Base-by-base conservation (phyloP, 2,797 vertebrate genomes). In the Xiphophorus birchmanni region DNA sequence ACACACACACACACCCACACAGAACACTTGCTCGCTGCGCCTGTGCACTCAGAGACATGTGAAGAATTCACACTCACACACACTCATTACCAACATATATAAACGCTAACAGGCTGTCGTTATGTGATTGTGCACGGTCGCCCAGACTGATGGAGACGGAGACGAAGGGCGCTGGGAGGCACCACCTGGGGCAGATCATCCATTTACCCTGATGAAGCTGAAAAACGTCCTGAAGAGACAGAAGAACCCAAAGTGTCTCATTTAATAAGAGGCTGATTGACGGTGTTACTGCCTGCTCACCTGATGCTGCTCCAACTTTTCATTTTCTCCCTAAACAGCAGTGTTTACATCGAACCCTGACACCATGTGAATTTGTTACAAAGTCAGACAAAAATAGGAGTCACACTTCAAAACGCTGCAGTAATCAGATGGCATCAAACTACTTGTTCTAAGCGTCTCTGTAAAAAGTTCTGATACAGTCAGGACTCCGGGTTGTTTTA, bases 31-130 rank as follows among this genome's bases (percentile, higher is more conserved):
- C 79, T 84, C 26, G 1, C 32, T 37, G 67, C 1, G 47, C 73
- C 48, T 37, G 45, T 8, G 7, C 80, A 88, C 71, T 79, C 44
- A 60, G 44, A 40, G 37, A 87, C 81, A 84, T 10, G 23, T 80
- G 78, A 73, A 71, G 73, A 79, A 60, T 80, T 83, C 83, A 85
- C 82, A 47, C 79, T 80, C 80, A 72, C 23, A 72, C 40, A 44
- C 15, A 44, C 69, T 44, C 69, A 45, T 72, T 72, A 85, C 45
- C 76, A 72, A 86, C 44, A 42, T 15, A 82, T 77, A 80, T 77
- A 76, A 81, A 87, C 35, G 75, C 73, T 86, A 79, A 86, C 86
- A 84, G 84, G 72, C 80, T 69, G 80, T 81, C 87, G 83, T 84
- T 75, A 78, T 71, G 87, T 73, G 84, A 79, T 74, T 78, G 83